These are phyloP conservation scores for Flexamia atlantica DNA, from an alignment of 2,888 invertebrate genomes.

Conservation along the genomic window DNA sequence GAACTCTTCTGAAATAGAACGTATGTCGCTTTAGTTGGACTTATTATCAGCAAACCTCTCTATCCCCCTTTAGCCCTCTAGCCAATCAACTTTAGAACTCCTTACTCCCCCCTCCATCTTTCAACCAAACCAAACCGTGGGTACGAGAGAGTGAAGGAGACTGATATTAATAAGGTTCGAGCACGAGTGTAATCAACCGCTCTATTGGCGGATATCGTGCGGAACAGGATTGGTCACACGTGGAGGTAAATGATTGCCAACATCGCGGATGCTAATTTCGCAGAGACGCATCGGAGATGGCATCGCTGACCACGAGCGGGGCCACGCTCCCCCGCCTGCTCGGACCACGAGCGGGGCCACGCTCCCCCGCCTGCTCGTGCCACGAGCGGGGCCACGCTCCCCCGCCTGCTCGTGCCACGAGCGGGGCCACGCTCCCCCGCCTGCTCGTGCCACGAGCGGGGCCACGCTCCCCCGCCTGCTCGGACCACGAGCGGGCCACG, in stretches of 20 bases:
- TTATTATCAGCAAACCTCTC: too few species aligned
- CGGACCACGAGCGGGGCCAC: constrained; percentile 36
- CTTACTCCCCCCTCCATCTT: background rate
- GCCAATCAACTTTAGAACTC: too few species aligned
- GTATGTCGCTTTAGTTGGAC: too few species aligned
- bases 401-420: too few species aligned
- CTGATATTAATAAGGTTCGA: constrained; percentile 16
- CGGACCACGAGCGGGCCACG: too few species aligned
- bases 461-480: too few species aligned
- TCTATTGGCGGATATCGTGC: constrained; percentile 42
- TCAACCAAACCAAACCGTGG: background rate
- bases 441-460: too few species aligned
- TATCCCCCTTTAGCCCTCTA: too few species aligned
- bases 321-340: constrained; percentile 11
- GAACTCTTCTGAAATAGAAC: too few species aligned
- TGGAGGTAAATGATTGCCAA: constrained; percentile 43
- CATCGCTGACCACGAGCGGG: constrained; percentile 9
- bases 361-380: too few species aligned
- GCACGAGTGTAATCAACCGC: constrained; percentile 22
- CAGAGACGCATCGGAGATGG: constrained; percentile 33
- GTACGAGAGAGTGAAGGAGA: background rate
- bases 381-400: too few species aligned
- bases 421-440: too few species aligned
- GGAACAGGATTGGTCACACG: constrained; percentile 48
- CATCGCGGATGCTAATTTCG: constrained; percentile 53